Percentiles rank a stretch among this genome's conserved stretches.
Evolutionary conservation across 2,888 invertebrate species (phyloP).

Genomic region (Nephrocerus scutellatus): DNA sequence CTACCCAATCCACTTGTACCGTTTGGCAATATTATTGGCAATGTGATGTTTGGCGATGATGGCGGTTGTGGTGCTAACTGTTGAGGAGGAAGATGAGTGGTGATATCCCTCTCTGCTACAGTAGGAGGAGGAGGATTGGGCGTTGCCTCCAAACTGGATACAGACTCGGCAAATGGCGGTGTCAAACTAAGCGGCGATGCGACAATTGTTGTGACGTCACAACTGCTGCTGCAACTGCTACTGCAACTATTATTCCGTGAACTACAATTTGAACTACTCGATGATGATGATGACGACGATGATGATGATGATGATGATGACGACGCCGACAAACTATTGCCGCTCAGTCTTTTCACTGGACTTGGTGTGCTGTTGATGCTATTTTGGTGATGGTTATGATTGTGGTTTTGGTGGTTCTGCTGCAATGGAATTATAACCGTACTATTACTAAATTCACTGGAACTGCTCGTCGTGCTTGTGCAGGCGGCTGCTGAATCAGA

Average conservation of each 20-base stretch:
- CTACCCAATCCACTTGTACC: slow-evolving; percentile 30
- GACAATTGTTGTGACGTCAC: slow-evolving; percentile 26
- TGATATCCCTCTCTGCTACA: no score
- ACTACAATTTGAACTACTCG: no score
- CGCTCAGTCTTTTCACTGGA: slow-evolving; percentile 37
- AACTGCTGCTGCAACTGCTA: slow-evolving; percentile 29
- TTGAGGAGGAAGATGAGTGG: no score
- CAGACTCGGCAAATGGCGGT: background rate
- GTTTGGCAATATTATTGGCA: slow-evolving; percentile 38
- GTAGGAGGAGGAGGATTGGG: slow-evolving; percentile 10
- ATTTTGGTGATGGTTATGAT: background rate
- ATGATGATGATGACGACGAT: slow-evolving; percentile 4
- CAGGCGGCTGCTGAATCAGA: slow-evolving; percentile 40
- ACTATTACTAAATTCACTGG: slow-evolving; percentile 42
- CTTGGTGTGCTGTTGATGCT: slow-evolving; percentile 22
- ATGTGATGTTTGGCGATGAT: slow-evolving; percentile 29
- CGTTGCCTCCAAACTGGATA: no score
- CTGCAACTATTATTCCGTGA: slow-evolving; percentile 19
- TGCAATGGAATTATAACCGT: slow-evolving; percentile 30
- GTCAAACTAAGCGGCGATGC: slow-evolving; percentile 10
- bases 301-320: slow-evolving; percentile 2
- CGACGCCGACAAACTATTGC: slow-evolving; percentile 20
- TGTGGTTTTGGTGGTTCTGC: slow-evolving; percentile 1
- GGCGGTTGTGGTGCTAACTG: background rate
- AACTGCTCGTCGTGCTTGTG: slow-evolving; percentile 33